phyloP scores from a whole-genome alignment of 2,888 invertebrate species.

The Drosophila mimetica region DNA sequence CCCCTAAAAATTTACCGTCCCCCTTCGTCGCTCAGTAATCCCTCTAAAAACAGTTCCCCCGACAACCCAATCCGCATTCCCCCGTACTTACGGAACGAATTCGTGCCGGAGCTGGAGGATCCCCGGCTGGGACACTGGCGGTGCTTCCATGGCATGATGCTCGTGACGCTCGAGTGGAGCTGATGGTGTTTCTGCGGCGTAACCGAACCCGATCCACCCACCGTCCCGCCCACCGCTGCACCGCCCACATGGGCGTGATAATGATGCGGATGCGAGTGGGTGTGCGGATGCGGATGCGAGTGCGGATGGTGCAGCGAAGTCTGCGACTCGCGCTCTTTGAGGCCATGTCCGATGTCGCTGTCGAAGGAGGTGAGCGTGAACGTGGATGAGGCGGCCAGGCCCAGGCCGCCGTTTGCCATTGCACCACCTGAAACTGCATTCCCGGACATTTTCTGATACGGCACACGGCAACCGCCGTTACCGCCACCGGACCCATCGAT shows the following conservation, averaged over 20 bases:
- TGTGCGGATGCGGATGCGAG: slow-evolving; percentile 34
- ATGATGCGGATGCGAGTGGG: slow-evolving; percentile 61
- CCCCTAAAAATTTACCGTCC: too few relatives aligned
- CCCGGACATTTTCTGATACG: slow-evolving; percentile 81
- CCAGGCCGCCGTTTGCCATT: slow-evolving; percentile 31
- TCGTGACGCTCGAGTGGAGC: slow-evolving; percentile 81
- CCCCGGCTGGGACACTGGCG: slow-evolving; percentile 84
- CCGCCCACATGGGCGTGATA: slow-evolving; percentile 55
- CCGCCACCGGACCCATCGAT: slow-evolving; percentile 67
- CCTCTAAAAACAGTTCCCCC: not conserved
- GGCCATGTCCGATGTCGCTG: slow-evolving; percentile 74
- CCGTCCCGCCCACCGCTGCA: slow-evolving; percentile 16
- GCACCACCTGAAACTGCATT: slow-evolving; percentile 30
- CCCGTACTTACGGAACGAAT: slow-evolving; percentile 83
- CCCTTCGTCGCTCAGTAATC: not conserved
- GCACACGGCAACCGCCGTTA: slow-evolving; percentile 62
- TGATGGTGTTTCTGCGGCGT: slow-evolving; percentile 81
- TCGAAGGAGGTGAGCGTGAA: slow-evolving; percentile 78
- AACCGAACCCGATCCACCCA: slow-evolving; percentile 54
- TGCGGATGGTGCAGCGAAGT: slow-evolving; percentile 64
- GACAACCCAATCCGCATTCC: not conserved
- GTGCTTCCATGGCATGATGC: slow-evolving; percentile 84
- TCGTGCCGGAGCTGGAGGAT: slow-evolving; percentile 84
- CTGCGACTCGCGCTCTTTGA: slow-evolving; percentile 82
- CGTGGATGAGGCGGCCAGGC: slow-evolving; percentile 68